A percentile compares a stretch with the other conserved stretches of the same genome.
Evolutionary conservation across 1,140 invertebrate genomes (phyloP).

Genomic region (Steinernema khuongi): DNA sequence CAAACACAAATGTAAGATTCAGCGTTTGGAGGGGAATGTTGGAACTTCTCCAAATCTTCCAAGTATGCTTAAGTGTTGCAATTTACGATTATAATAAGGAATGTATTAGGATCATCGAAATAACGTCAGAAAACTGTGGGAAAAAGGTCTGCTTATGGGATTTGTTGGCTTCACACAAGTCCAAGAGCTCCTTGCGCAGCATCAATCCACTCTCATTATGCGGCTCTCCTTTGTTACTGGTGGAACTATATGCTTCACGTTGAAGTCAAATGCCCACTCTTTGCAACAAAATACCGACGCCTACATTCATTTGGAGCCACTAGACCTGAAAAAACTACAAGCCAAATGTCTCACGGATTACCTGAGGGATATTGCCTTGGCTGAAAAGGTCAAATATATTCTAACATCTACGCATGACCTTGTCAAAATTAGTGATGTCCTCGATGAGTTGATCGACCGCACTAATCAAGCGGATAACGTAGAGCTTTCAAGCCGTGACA

Average conservation of each 20-base stretch:
- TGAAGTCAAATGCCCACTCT: conserved; percentile 53
- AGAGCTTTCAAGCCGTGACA: conserved; percentile 44
- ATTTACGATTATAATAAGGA: conserved; percentile 6
- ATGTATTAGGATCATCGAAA: conserved; percentile 31
- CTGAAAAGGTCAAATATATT: conserved; percentile 56
- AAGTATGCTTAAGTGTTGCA: conserved; percentile 38
- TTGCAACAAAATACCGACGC: conserved; percentile 33
- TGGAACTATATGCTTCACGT: conserved; percentile 57
- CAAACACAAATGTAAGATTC: conserved; percentile 56
- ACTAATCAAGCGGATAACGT: conserved; percentile 34
- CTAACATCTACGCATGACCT: conserved; percentile 47
- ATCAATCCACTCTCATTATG: conserved; percentile 54
- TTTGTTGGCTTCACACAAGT: conserved; percentile 59
- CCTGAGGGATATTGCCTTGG: conserved; percentile 48
- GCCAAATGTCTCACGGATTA: conserved; percentile 49
- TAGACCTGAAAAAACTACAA: conserved; percentile 56
- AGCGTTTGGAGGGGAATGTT: conserved; percentile 58
- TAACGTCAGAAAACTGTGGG: conserved; percentile 55
- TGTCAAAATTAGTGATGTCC: conserved; percentile 47
- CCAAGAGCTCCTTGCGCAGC: conserved; percentile 39
- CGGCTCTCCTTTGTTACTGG: conserved; percentile 56
- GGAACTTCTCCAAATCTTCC: conserved; percentile 57
- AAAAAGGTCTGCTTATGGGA: conserved; percentile 50
- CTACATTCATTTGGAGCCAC: conserved; percentile 53
- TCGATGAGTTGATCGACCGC: conserved; percentile 40